Evolutionary conservation across 1,140 invertebrate genomes (phyloP).

Genomic region (Augochlora pura): DNA sequence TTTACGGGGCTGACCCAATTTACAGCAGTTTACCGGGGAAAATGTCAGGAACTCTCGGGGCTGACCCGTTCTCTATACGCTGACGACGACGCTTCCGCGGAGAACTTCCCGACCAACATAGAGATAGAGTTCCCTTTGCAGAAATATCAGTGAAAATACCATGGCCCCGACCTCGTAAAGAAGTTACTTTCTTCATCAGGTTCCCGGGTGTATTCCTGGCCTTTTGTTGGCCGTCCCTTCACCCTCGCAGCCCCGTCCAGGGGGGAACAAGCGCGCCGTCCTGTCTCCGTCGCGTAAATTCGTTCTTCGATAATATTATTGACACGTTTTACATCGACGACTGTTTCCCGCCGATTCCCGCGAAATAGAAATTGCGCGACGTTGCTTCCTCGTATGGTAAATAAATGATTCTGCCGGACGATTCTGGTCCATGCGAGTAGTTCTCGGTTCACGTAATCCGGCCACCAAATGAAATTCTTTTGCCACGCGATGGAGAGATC

Average conservation of each 20-base stretch:
- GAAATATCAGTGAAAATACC: slow-evolving; percentile 39
- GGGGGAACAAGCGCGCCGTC: not conserved
- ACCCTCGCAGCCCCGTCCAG: not conserved
- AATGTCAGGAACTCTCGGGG: slow-evolving; percentile 54
- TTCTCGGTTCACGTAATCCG: not conserved
- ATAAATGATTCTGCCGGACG: too few relatives aligned
- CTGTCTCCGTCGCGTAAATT: slow-evolving; percentile 8
- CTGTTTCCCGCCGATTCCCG: too few relatives aligned
- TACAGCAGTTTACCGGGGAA: slow-evolving; percentile 52
- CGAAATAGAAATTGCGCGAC: too few relatives aligned
- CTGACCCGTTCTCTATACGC: slow-evolving; percentile 39
- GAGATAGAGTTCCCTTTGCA: slow-evolving; percentile 14
- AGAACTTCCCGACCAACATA: not conserved
- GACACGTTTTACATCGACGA: not conserved
- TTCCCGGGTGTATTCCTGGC: not conserved
- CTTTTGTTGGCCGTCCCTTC: not conserved
- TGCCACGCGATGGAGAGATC: not conserved
- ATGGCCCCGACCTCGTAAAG: slow-evolving; percentile 25
- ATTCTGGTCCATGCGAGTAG: too few relatives aligned
- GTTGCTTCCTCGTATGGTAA: too few relatives aligned
- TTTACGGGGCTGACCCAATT: slow-evolving; percentile 70
- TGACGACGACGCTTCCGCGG: slow-evolving; percentile 29
- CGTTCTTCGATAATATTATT: slow-evolving; percentile 12
- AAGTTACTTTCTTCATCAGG: slow-evolving; percentile 30
- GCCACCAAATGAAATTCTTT: slow-evolving; percentile 1